Base-by-base conservation (phyloP, 2,797 vertebrate genomes). In the Ctenosaura bakeri region DNA sequence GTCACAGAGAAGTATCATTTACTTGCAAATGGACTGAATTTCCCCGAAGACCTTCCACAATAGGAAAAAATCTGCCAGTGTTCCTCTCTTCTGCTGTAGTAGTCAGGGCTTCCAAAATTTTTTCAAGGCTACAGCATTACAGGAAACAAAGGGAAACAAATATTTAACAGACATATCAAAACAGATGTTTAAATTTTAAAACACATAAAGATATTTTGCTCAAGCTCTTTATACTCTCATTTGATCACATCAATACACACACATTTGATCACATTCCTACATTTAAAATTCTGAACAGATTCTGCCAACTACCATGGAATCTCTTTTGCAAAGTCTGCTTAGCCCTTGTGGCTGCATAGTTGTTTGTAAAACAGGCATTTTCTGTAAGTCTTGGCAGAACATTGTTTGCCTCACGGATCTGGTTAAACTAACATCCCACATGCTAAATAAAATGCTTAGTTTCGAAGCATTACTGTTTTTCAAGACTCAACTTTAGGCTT, bases 61-160 rank as follows among this genome's bases (percentile, higher is more conserved):
- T 98, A 90, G 98, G 98, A 95, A 97, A 97, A 96, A 99, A 99
- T 95, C 99, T 98, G 89, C 98, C 98, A 54, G 97, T 96, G 87
- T 96, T 97, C 93, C 95, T 97, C 96, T 98, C 98, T 95, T 99
- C 98, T 91, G 98, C 98, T 90, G 98, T 98, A 92, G 97, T 96
- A 88, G 99, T 99, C 96, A 99, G 96, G 93, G 99, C 99, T 97
- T 99, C 99, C 95, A 99, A 98, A 95, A 99, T 98, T 95, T 99
- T 99, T 98, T 99, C 99, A 96, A 99, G 96, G 92, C 99, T 99
- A 94, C 50, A 62, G 83, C 94, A 94, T 90, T 74, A 92, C 56
- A 62, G n/a, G 54, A 38, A 62, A 82, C 20, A 87, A 95, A 56
- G 91, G 9, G 1, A 69, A 14, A 14, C 16, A 81, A 56, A 89